A percentile compares a stretch with the other conserved stretches of the same genome.
These are phyloP conservation scores for Mesorhabditis sp. DNA, from an alignment of 2,888 invertebrate genomes.

Conservation along the genomic window DNA sequence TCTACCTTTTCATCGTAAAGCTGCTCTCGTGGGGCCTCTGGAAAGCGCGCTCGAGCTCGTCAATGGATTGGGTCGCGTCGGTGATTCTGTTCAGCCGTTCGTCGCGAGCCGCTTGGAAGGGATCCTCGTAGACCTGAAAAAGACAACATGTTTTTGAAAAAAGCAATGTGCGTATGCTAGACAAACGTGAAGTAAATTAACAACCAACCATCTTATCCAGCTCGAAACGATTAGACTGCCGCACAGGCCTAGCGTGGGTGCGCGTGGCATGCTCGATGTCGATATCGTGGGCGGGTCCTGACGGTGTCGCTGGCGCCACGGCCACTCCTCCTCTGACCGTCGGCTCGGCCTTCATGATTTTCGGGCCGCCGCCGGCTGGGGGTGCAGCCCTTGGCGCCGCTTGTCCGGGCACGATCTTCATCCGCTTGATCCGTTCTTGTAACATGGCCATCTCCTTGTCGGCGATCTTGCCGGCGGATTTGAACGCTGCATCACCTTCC, in stretches of 20 bases:
- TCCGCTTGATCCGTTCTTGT: constrained; percentile 91
- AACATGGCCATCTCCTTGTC: constrained; percentile 83
- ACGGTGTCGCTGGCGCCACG: no score
- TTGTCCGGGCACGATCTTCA: constrained; percentile 60
- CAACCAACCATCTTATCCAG: no score
- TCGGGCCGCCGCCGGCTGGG: constrained; percentile 6
- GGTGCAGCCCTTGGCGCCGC: constrained; percentile 7
- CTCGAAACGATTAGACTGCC: no score
- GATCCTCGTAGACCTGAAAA: background rate
- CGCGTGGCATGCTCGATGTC: no score
- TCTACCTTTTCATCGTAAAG: background rate
- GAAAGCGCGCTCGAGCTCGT: background rate
- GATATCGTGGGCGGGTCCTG: no score
- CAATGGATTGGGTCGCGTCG: background rate
- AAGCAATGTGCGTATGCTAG: background rate
- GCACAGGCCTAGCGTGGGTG: no score
- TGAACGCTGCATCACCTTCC: constrained; percentile 12
- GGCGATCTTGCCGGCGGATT: constrained; percentile 40
- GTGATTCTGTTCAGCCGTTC: background rate
- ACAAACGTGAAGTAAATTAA: background rate
- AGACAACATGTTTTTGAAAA: background rate
- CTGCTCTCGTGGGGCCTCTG: background rate
- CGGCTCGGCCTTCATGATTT: background rate
- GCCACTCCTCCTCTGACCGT: background rate
- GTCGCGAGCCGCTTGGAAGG: background rate